Conservation (phyloP, 2,797 vertebrate genomes). For the Macroramphosus scolopax region DNA sequence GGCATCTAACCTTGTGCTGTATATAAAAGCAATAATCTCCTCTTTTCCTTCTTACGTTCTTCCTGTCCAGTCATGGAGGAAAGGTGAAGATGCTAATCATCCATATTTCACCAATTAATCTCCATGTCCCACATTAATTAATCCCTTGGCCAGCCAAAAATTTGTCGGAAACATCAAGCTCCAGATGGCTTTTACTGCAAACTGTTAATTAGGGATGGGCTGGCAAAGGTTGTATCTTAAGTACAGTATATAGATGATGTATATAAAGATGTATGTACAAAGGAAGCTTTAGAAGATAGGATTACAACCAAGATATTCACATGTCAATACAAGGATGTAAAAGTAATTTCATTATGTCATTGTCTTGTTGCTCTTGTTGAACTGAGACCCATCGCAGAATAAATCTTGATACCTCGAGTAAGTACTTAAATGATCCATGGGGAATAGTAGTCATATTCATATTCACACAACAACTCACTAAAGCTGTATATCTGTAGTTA, state of each 20-base stretch:
- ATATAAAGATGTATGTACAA: constrained; percentile 1
- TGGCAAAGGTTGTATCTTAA: constrained; percentile 70
- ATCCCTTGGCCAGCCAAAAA: constrained; percentile 67
- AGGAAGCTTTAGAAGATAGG: background rate
- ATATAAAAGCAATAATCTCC: constrained; percentile 3
- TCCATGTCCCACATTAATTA: constrained; percentile 75
- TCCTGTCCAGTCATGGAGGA: constrained; percentile 65
- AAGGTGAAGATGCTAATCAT: constrained; percentile 81
- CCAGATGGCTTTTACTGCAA: constrained; percentile 73
- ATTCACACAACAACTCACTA: no score
- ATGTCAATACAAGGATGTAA: constrained; percentile 5
- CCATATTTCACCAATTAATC: constrained; percentile 80
- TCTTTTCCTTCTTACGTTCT: constrained; percentile 50
- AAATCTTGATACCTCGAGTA: no score
- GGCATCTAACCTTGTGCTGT: background rate
- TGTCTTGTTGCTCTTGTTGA: background rate
- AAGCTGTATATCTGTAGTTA: no score
- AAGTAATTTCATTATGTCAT: constrained; percentile 4
- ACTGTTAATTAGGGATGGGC: constrained; percentile 79
- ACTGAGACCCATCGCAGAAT: background rate
- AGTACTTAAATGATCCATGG: no score
- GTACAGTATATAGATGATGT: no score
- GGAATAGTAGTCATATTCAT: no score
- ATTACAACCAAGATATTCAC: background rate
- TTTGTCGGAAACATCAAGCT: constrained; percentile 71